phyloP scores from a whole-genome alignment of 2,797 vertebrate genomes.

The Passerculus sandwichensis region DNA sequence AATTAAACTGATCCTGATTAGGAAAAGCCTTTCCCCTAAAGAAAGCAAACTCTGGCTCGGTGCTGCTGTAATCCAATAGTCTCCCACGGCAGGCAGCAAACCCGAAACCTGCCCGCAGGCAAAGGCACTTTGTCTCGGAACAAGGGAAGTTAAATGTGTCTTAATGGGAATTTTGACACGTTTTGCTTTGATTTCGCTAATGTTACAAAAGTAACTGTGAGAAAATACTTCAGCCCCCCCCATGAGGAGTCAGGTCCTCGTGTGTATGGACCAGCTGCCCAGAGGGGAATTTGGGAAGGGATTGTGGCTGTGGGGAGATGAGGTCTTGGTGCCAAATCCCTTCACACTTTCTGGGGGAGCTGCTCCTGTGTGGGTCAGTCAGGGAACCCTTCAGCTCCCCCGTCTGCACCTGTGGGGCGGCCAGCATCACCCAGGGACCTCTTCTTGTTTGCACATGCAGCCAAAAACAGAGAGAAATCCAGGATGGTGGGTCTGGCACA shows the following conservation, averaged over 20 bases:
- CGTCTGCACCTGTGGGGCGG: background rate
- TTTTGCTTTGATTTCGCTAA: constrained; percentile 69
- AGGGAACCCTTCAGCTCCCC: background rate
- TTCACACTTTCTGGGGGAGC: background rate
- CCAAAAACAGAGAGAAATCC: background rate
- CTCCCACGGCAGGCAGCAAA: constrained; percentile 15
- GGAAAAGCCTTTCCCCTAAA: constrained; percentile 48
- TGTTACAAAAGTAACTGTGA: constrained; percentile 55
- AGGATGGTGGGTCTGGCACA: background rate
- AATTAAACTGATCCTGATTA: constrained; percentile 72
- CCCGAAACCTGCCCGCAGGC: constrained; percentile 24
- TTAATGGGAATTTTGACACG: constrained; percentile 69
- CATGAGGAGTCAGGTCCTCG: background rate
- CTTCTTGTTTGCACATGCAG: accelerated
- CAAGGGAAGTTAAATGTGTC: constrained; percentile 58
- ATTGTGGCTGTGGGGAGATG: background rate
- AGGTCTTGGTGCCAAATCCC: background rate
- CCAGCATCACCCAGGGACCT: background rate
- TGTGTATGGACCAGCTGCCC: accelerated
- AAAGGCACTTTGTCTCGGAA: constrained; percentile 55
- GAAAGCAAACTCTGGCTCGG: constrained; percentile 27
- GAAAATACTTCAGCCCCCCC: constrained; percentile 20
- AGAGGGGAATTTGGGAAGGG: background rate
- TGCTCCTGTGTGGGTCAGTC: background rate
- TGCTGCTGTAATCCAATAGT: constrained; percentile 67